Percentiles rank a stretch among this genome's conserved stretches.
Evolutionary conservation across 1,140 invertebrate species (phyloP).

Genomic region (Ceratina calcarata): DNA sequence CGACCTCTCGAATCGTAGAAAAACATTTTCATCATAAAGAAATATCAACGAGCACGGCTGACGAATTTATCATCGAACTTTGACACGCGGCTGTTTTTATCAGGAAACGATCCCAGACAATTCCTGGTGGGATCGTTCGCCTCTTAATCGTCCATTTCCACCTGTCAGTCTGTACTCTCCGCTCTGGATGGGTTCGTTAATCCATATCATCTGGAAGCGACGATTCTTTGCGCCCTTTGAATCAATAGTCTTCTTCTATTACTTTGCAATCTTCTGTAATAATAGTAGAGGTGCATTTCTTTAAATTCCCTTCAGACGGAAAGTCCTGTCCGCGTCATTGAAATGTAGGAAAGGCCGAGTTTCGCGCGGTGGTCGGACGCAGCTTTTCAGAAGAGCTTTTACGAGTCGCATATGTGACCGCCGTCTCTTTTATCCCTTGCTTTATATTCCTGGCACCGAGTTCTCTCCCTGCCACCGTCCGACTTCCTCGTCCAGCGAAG

Average conservation of each 20-base stretch:
- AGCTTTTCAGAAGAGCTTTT: constrained; percentile 72
- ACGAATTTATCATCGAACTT: constrained; percentile 29
- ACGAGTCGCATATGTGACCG: constrained; percentile 72
- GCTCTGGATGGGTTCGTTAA: neutral
- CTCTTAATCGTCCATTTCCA: constrained; percentile 76
- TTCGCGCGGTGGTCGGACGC: constrained; percentile 52
- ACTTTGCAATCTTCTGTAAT: neutral
- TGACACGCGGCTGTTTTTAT: neutral
- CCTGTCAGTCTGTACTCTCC: constrained; percentile 69
- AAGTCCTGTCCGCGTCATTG: constrained; percentile 23
- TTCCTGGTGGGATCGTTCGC: constrained; percentile 69
- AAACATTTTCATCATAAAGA: neutral
- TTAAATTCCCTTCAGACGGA: neutral
- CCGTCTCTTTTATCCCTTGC: constrained; percentile 68
- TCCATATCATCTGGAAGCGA: neutral
- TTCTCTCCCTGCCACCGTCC: constrained; percentile 49
- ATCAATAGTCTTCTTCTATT: neutral
- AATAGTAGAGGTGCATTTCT: too few relatives aligned
- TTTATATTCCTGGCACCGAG: constrained; percentile 73
- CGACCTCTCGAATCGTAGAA: too few relatives aligned
- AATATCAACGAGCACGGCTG: neutral
- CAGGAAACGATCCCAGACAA: constrained; percentile 66
- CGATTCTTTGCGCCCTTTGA: neutral
- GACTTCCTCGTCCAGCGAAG: constrained; percentile 29
- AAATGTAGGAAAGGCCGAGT: constrained; percentile 47